A percentile compares a stretch with the other conserved stretches of the same genome.
Conservation (phyloP, 2,797 vertebrate genomes). For the Intellagama lesueurii region DNA sequence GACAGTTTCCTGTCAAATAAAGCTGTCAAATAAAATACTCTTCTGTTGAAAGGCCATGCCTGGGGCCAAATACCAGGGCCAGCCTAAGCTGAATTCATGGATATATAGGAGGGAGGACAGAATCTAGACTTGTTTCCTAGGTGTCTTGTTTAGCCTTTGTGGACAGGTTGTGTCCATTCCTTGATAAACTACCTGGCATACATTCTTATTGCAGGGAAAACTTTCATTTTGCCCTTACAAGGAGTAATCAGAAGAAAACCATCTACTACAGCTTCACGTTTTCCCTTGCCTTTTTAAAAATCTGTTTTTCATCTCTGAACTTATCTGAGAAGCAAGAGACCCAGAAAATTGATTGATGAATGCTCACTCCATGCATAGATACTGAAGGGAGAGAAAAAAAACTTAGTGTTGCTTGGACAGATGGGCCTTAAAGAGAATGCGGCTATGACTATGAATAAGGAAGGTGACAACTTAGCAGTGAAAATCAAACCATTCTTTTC, state of each 20-base stretch:
- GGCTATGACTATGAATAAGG: background rate
- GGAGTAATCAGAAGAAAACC: too few relatives aligned
- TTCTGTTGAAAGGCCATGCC: background rate
- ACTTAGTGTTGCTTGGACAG: too few relatives aligned
- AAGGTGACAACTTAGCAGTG: constrained; percentile 8
- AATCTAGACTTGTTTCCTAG: background rate
- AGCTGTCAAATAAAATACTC: background rate
- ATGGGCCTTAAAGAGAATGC: background rate
- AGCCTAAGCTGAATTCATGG: background rate
- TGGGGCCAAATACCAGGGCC: background rate
- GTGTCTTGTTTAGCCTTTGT: background rate
- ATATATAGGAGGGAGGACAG: too few relatives aligned
- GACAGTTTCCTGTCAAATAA: background rate
- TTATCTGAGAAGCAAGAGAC: too few relatives aligned
- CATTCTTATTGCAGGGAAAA: too few relatives aligned
- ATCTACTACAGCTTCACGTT: too few relatives aligned
- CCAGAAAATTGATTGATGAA: too few relatives aligned
- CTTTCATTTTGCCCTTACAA: background rate
- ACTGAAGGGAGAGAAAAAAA: too few relatives aligned
- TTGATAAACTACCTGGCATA: background rate
- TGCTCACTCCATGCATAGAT: too few relatives aligned
- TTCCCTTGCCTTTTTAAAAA: too few relatives aligned
- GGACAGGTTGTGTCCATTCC: too few relatives aligned
- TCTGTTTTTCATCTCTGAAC: too few relatives aligned
- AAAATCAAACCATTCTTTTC: background rate